phyloP scores from a whole-genome alignment of 1,140 invertebrate species.

The Cephus cinctus region DNA sequence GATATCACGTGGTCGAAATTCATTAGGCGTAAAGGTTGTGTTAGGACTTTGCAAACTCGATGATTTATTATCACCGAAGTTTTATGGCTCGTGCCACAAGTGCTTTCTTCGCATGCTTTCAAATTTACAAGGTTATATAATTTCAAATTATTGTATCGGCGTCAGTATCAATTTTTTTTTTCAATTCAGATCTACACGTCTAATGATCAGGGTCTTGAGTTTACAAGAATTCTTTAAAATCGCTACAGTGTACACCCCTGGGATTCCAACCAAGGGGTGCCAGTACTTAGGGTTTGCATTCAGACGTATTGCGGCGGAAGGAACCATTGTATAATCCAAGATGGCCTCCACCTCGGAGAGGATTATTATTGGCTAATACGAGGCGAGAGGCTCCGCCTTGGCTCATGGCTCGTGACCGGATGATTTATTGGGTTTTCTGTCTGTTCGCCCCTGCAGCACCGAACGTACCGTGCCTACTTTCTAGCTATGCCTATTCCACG shows the following conservation, averaged over 20 bases:
- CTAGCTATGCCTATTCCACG: constrained; percentile 21
- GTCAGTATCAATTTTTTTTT: too few relatives aligned
- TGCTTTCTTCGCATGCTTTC: too few relatives aligned
- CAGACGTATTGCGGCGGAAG: constrained; percentile 54
- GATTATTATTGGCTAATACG: constrained; percentile 64
- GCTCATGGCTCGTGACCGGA: constrained; percentile 58
- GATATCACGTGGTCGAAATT: constrained; percentile 25
- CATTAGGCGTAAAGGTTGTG: constrained; percentile 10
- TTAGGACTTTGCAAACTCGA: constrained; percentile 7
- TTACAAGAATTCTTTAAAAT: too few relatives aligned
- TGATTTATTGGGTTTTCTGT: constrained; percentile 59
- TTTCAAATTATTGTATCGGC: too few relatives aligned
- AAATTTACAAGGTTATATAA: too few relatives aligned
- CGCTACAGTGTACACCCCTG: constrained; percentile 45
- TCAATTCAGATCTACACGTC: too few relatives aligned
- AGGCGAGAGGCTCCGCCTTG: constrained; percentile 61
- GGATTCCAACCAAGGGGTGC: constrained; percentile 42
- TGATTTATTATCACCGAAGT: too few relatives aligned
- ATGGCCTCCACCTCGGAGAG: constrained; percentile 59
- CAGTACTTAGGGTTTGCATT: constrained; percentile 49
- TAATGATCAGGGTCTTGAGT: too few relatives aligned
- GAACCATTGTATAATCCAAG: constrained; percentile 60
- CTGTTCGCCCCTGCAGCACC: constrained; percentile 52
- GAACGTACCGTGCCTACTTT: constrained; percentile 42
- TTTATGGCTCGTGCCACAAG: too few relatives aligned